Conservation (phyloP, 2,113 vertebrate species). For the Carettochelys insculpta region DNA sequence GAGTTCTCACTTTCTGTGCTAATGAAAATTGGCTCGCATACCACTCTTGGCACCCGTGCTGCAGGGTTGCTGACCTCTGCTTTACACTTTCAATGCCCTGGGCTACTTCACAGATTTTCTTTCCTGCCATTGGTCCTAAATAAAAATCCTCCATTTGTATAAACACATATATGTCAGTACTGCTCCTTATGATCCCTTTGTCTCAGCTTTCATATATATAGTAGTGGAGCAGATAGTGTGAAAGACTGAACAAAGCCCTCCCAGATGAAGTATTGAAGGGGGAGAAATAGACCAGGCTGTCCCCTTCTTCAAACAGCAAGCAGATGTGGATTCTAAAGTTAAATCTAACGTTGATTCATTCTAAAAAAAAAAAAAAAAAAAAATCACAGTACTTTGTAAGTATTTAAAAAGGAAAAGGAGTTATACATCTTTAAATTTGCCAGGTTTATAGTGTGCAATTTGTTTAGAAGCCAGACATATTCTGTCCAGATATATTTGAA, state of each 20-base stretch:
- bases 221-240: neutral
- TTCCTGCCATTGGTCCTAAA: neutral
- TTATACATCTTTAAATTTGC: constrained; percentile 34
- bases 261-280: neutral
- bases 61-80: no score
- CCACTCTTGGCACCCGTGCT: no score
- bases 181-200: neutral
- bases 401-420: constrained; percentile 46
- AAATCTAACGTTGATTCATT: neutral
- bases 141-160: constrained; percentile 16
- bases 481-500: constrained; percentile 22
- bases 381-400: neutral
- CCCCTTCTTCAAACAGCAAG: neutral
- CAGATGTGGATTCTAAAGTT: neutral
- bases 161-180: neutral
- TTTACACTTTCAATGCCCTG: constrained; percentile 76
- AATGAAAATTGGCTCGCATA: no score
- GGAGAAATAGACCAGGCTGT: neutral
- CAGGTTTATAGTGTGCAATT: constrained; percentile 1
- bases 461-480: neutral
- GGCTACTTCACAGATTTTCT: constrained; percentile 67
- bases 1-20: no score
- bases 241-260: neutral
- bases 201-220: neutral
- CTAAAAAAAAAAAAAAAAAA: no score